These are phyloP conservation scores for Whitmania pigra DNA, from an alignment of 1,140 invertebrate species.

Conservation along the genomic window DNA sequence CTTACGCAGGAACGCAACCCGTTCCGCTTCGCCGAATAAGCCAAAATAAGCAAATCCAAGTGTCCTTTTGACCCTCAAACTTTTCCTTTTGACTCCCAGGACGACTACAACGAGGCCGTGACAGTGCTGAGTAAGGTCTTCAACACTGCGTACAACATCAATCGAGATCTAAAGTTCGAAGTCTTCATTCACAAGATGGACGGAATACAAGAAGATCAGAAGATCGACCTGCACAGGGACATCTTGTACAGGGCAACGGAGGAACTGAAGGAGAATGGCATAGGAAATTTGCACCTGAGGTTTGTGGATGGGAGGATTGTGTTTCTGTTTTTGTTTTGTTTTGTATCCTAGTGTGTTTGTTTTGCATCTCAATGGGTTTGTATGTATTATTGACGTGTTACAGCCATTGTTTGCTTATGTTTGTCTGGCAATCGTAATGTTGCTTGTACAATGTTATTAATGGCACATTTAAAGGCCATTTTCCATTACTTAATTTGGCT, in stretches of 20 bases:
- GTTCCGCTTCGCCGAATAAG: too few relatives aligned
- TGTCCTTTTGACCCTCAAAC: background rate
- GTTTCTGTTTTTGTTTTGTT: conserved; percentile 33
- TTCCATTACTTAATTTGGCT: too few relatives aligned
- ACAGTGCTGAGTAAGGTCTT: conserved; percentile 82
- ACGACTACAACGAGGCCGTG: conserved; percentile 91
- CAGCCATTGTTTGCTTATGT: background rate
- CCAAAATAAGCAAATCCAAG: background rate
- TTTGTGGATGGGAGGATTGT: conserved; percentile 23
- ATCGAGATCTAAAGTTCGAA: conserved; percentile 93
- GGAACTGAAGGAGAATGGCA: conserved; percentile 74
- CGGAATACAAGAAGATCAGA: conserved; percentile 92
- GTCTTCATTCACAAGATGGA: conserved; percentile 97
- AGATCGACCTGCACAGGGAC: conserved; percentile 94
- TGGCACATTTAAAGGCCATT: too few relatives aligned
- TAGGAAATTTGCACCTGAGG: conserved; percentile 45
- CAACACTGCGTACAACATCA: conserved; percentile 86
- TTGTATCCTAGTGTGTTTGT: conserved; percentile 49
- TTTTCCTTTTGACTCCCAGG: too few relatives aligned
- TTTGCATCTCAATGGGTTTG: conserved; percentile 48
- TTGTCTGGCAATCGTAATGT: too few relatives aligned
- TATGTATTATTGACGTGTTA: background rate
- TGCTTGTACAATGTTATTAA: too few relatives aligned
- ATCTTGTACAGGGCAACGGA: conserved; percentile 93
- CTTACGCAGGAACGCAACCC: too few relatives aligned